Evolutionary conservation across 2,113 vertebrate genomes (phyloP), one percentile per base, ranked within the genome.

Genomic region (Amphilophus citrinellus): DNA sequence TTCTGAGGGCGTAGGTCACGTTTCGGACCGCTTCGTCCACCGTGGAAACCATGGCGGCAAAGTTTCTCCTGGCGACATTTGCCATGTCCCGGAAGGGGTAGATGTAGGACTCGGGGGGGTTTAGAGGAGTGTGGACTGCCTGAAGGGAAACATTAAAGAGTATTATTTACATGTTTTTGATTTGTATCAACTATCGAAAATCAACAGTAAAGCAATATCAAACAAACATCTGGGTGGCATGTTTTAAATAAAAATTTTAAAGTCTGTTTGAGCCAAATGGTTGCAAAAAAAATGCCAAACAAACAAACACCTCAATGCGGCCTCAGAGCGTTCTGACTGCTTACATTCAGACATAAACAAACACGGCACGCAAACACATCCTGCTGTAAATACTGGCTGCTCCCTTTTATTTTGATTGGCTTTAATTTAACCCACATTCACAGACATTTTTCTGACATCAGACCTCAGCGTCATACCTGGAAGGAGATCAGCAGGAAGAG

Each of bases 1-100:
- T 98, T 75, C 97, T 97, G 73, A 99, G 97, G 22, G 97, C 97
- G 87, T 97, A 96, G 57, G 98, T 99, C 90, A 99, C 97, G 24
- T 99, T 99, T 37, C 95, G 97, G 56, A 99, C 98, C 0, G 98
- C 97, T 88, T 98, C 98, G 0, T 99, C 98, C 97, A 99, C 98
- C 27, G 97, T 98, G 2, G 98, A 98, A 56, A 99, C 98, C 97
- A 98, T 97, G 87, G 98, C 98, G 0, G 98, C 97, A 0, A 98
- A 98, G 87, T 98, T 98, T 30, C 98, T 95, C 71, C 98, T 94
- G 2, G 96, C 97, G 0, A 98, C 96, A 0, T 98, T 98, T 10
- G 95, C 96, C 97, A 98, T 97, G 88, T 92, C 82, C 9, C 96
- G 96, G 92, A 99, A 99, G 10, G 97, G 97, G 93, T 98, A 97